A percentile compares a stretch with the other conserved stretches of the same genome.
Evolutionary conservation across 2,888 invertebrate genomes (phyloP).

Genomic region (Danaus chrysippus): DNA sequence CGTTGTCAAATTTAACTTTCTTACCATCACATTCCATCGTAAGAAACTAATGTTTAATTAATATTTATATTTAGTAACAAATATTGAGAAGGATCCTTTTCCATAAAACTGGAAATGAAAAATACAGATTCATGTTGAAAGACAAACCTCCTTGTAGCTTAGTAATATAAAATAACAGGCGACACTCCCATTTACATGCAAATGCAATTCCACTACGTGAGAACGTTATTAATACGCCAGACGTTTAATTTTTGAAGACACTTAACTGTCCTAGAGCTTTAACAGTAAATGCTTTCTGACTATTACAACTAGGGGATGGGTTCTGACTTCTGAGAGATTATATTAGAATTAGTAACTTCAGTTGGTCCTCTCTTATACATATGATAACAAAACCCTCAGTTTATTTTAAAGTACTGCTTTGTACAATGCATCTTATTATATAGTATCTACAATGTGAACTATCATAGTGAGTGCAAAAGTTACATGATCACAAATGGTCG

Average conservation of each 20-base stretch:
- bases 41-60: not conserved
- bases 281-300: not conserved
- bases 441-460: slow-evolving; percentile 1
- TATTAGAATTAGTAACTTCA: slow-evolving; percentile 1
- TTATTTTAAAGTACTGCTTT: not conserved
- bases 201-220: slow-evolving; percentile 43
- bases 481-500: slow-evolving; percentile 10
- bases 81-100: not conserved
- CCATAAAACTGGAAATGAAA: slow-evolving; percentile 8
- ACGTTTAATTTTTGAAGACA: slow-evolving; percentile 24
- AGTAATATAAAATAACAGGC: slow-evolving; percentile 35
- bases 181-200: slow-evolving; percentile 72
- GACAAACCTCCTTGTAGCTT: slow-evolving; percentile 20
- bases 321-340: not conserved
- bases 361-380: not conserved
- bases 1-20: not conserved
- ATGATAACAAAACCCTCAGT: not conserved
- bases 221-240: slow-evolving; percentile 16
- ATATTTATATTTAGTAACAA: not conserved
- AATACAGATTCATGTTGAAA: slow-evolving; percentile 14
- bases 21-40: not conserved
- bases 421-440: not conserved
- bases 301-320: not conserved
- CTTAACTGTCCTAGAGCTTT: slow-evolving; percentile 18
- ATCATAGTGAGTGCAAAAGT: slow-evolving; percentile 3